Evolutionary conservation across 2,888 invertebrate species (phyloP), one percentile per base, ranked within the genome.

Genomic region (Chrysolina americana): DNA sequence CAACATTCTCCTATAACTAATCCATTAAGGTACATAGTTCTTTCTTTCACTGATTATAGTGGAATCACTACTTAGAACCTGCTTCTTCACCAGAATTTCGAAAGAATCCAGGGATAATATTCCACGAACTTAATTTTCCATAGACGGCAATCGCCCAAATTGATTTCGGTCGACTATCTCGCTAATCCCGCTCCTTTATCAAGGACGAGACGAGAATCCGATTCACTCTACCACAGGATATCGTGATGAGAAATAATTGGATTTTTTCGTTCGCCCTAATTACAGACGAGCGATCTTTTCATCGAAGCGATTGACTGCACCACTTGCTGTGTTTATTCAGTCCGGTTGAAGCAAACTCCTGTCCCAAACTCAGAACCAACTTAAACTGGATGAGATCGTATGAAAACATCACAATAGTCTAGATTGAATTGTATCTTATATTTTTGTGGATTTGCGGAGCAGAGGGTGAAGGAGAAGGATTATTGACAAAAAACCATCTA

Each of bases 341-440:
- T 85, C 91, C 91, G 91, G 89, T 90, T 90, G 76, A 91, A 90
- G 74, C 91, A 90, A n/a, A n/a, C n/a, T n/a, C 8, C 91, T 91
- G 8, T 48, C 48, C n/a, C 17, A 48, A 48, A 48, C 48, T 48
- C 17, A 10, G 6, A 6, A 8, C 36, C 36, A 4, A 8, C 3
- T 36, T 6, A 6, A 36, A 36, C 36, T 36, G 4, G 36, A 36
- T 8, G 36, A 36, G 36, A 8, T 36, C 28, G 28, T 28, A 8
- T 8, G 36, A 36, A 8, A 36, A 36, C 8, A 36, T 8, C 36
- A 36, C 8, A 8, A 36, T 3, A 28, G 5, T 2, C 5, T 5
- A 3, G 28, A 2, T 28, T 28, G 5, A 3, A 3, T 28, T 5
- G 2, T 28, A n/a, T n/a, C n/a, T n/a, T n/a, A n/a, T n/a, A n/a